phyloP scores from a whole-genome alignment of 1,140 invertebrate genomes.

The Cataglyphis hispanica region DNA sequence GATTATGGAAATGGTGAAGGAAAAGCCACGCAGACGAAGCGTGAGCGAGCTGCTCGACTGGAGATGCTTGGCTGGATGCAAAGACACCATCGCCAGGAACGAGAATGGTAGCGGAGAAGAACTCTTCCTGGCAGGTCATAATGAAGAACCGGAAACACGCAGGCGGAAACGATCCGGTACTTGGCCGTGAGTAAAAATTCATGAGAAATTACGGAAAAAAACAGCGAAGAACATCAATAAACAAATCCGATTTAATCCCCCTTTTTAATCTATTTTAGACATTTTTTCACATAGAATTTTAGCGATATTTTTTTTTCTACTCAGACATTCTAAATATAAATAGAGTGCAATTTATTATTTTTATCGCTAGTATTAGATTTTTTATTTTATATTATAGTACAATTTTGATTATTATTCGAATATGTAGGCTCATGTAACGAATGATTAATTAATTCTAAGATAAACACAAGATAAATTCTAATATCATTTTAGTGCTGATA shows the following conservation, averaged over 20 bases:
- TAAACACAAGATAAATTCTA: neutral
- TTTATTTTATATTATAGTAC: neutral
- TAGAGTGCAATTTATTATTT: too few relatives aligned
- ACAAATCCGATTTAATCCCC: neutral
- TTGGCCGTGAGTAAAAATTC: slow-evolving; percentile 82
- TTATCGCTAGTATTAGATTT: neutral
- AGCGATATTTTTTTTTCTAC: too few relatives aligned
- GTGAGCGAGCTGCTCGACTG: slow-evolving; percentile 79
- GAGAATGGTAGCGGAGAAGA: slow-evolving; percentile 26
- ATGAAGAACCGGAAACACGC: slow-evolving; percentile 77
- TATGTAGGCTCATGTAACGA: neutral
- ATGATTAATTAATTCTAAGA: neutral
- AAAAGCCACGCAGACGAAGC: slow-evolving; percentile 78
- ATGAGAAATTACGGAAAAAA: neutral
- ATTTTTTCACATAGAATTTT: too few relatives aligned
- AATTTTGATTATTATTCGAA: neutral
- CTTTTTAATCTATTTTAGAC: too few relatives aligned
- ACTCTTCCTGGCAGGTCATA: slow-evolving; percentile 63
- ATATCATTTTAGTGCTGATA: too few relatives aligned
- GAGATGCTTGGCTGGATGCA: slow-evolving; percentile 66
- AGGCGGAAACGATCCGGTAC: slow-evolving; percentile 82
- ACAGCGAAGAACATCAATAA: neutral
- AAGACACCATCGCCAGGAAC: neutral
- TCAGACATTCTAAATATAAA: too few relatives aligned
- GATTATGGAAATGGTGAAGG: slow-evolving; percentile 76